These are phyloP conservation scores for Parus major DNA, from an alignment of 2,113 vertebrate species.

Conservation along the genomic window DNA sequence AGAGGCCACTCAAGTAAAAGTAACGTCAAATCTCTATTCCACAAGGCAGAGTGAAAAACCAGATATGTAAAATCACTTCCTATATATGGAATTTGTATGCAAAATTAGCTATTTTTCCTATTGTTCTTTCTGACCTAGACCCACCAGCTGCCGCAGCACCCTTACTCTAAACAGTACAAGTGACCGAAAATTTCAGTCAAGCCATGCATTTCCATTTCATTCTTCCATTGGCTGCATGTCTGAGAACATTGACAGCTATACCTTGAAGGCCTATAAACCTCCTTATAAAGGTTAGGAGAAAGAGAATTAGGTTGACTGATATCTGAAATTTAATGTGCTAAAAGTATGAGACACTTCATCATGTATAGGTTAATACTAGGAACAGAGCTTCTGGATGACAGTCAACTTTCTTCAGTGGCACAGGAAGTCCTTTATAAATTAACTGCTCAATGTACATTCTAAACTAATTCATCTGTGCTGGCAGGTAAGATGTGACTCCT, in stretches of 20 bases:
- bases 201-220: not conserved
- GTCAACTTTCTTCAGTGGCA: not conserved
- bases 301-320: not conserved
- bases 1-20: not conserved
- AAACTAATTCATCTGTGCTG: slow-evolving; percentile 43
- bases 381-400: not conserved
- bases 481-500: slow-evolving; percentile 25
- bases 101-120: not conserved
- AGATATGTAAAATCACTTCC: not conserved
- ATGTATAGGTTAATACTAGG: not conserved
- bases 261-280: not conserved
- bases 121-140: not conserved
- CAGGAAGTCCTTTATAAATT: slow-evolving; percentile 32
- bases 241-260: not conserved
- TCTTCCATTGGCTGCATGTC: not conserved
- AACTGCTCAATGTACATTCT: slow-evolving; percentile 1
- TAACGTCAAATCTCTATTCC: not conserved
- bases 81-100: not conserved
- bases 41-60: fast-evolving
- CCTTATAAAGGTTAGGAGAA: not conserved
- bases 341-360: slow-evolving; percentile 7
- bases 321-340: not conserved
- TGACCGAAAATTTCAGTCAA: not conserved
- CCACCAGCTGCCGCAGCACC: not conserved
- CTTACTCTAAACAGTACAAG: not conserved